Evolutionary conservation across 2,797 vertebrate species (phyloP), one percentile per base, ranked within the genome.

Genomic region (Acipenser transmontanus): DNA sequence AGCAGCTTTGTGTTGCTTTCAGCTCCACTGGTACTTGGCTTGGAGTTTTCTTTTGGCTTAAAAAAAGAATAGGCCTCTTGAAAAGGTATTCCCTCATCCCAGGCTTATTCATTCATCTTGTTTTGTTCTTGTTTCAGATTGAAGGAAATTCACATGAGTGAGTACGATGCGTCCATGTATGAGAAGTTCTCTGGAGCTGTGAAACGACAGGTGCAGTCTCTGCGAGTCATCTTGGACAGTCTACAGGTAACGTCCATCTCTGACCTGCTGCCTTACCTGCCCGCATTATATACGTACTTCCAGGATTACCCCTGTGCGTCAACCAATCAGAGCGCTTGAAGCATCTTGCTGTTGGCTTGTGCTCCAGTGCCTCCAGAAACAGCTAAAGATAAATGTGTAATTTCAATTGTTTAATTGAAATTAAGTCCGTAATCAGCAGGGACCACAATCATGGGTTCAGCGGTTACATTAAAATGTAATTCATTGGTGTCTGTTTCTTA

Each of bases 61-160:
- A 50, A 61, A 12, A 14, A 54, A 7, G 8, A 9, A 51, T 7
- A 9, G 17, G 17, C 47, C 17, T 60, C 6, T 49, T 13, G 34
- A 49, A 59, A 66, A 17, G 17, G 60, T 61, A 9, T 3, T 34
- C 34, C 34, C 34, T 34, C 34, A 34, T 65, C 17, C 51, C 17
- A 52, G 7, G 34, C 47, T 2, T 65, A 0, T 66, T 62, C 66
- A 49, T 66, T 49, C 2, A 61, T 69, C 72, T 48, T 62, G 13
- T 8, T 67, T 34, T n/a, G n/a, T 67, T 61, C 69, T 70, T 69
- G 1, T 68, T 77, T 74, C 80, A 98, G 96, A 71, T 67, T 99
- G 66, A 96, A 91, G 73, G 94, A 97, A 84, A 98, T 99, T 65
- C 77, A 93, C 14, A 99, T 99, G 97, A 98, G 93, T 48, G 93